These are phyloP conservation scores for Halictus rubicundus DNA, from an alignment of 1,140 invertebrate species.

Conservation along the genomic window DNA sequence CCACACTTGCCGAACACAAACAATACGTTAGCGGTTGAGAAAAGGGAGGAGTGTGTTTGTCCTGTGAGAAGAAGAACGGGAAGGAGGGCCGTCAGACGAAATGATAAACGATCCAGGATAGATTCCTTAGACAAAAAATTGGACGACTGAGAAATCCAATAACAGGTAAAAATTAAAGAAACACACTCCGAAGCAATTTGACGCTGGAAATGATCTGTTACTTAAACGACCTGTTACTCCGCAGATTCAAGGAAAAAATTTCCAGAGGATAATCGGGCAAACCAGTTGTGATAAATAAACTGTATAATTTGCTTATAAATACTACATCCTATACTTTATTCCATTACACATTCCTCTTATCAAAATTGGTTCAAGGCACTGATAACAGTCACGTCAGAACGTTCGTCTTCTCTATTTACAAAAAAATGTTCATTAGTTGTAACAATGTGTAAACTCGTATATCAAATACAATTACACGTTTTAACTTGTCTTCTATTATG, in stretches of 20 bases:
- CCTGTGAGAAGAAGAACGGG: slow-evolving; percentile 15
- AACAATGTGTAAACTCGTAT: slow-evolving; percentile 62
- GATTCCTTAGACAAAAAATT: slow-evolving; percentile 15
- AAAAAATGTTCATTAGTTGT: slow-evolving; percentile 45
- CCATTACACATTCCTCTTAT: slow-evolving; percentile 21
- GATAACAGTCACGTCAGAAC: background rate
- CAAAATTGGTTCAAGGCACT: slow-evolving; percentile 24
- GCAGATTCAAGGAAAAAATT: background rate
- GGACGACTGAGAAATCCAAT: background rate
- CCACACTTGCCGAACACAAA: background rate
- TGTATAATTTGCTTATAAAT: slow-evolving; percentile 42
- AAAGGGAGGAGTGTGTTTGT: slow-evolving; percentile 14
- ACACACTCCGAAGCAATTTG: background rate
- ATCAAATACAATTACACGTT: slow-evolving; percentile 60
- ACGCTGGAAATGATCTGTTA: background rate
- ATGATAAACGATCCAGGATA: slow-evolving; percentile 28
- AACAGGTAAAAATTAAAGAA: slow-evolving; percentile 13
- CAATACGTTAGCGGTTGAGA: slow-evolving; percentile 21
- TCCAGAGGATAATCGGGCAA: background rate
- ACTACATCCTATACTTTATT: slow-evolving; percentile 28
- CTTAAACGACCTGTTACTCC: background rate
- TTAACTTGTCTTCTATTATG: slow-evolving; percentile 58
- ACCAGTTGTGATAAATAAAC: slow-evolving; percentile 34
- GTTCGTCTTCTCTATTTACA: slow-evolving; percentile 44
- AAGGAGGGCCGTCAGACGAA: slow-evolving; percentile 33